phyloP scores from a whole-genome alignment of 2,888 invertebrate genomes.

The Hypena proboscidalis region DNA sequence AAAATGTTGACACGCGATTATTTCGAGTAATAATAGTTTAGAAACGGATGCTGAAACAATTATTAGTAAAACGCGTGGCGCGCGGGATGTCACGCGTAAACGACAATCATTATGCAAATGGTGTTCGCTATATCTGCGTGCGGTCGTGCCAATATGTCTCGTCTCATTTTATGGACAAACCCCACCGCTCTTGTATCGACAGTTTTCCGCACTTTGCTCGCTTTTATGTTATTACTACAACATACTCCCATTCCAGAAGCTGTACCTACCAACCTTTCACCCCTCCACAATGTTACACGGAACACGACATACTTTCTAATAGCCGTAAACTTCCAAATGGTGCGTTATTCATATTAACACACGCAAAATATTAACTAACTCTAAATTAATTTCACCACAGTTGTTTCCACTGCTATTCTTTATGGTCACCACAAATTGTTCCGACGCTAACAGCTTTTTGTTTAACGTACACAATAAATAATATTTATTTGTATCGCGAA shows the following conservation, averaged over 20 bases:
- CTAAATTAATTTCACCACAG: slow-evolving; percentile 38
- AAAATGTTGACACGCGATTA: no score
- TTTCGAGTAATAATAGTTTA: slow-evolving; percentile 1
- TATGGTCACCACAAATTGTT: slow-evolving; percentile 14
- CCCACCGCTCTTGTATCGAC: slow-evolving; percentile 16
- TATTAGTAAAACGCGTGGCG: slow-evolving; percentile 55
- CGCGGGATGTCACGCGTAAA: slow-evolving; percentile 47
- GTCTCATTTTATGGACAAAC: slow-evolving; percentile 28
- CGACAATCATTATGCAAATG: slow-evolving; percentile 72
- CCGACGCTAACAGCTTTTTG: background rate
- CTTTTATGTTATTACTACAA: no score
- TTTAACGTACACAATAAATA: background rate
- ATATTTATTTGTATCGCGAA: background rate
- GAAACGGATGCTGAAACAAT: slow-evolving; percentile 54
- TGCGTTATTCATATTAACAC: slow-evolving; percentile 22
- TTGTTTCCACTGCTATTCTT: slow-evolving; percentile 20
- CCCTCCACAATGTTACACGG: slow-evolving; percentile 23
- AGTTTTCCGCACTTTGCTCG: background rate
- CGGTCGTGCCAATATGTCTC: slow-evolving; percentile 52
- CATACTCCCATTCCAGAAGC: no score
- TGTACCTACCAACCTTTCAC: slow-evolving; percentile 25
- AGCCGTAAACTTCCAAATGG: slow-evolving; percentile 31
- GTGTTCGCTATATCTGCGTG: slow-evolving; percentile 49
- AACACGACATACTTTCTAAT: slow-evolving; percentile 34
- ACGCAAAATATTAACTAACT: slow-evolving; percentile 32